Evolutionary conservation across 2,888 invertebrate species (phyloP).

Genomic region (Dendrolimus houi): DNA sequence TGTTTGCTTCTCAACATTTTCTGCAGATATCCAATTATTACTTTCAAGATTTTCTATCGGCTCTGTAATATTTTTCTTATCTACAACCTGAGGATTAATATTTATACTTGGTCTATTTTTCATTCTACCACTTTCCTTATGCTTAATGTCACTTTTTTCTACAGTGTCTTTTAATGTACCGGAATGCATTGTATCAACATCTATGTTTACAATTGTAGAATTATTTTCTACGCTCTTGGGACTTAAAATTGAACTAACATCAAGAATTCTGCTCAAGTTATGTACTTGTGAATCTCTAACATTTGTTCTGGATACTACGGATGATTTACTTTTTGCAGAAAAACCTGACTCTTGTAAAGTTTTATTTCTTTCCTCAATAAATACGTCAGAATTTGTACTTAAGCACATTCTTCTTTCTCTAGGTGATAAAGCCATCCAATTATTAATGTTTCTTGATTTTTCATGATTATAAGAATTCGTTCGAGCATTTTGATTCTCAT

Average conservation of each 20-base stretch:
- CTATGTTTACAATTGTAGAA: too few relatives aligned
- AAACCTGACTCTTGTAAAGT: background rate
- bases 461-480: conserved; percentile 13
- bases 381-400: conserved; percentile 10
- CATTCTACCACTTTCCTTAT: too few relatives aligned
- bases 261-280: too few relatives aligned
- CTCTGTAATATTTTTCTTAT: conserved; percentile 20
- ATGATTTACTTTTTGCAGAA: too few relatives aligned
- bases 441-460: conserved; percentile 25
- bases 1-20: conserved; percentile 15
- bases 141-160: too few relatives aligned
- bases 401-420: conserved; percentile 32
- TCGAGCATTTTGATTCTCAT: conserved; percentile 11
- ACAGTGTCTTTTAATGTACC: too few relatives aligned
- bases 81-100: too few relatives aligned
- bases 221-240: too few relatives aligned
- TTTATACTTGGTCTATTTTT: too few relatives aligned
- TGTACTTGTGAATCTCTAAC: background rate
- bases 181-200: too few relatives aligned
- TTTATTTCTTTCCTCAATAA: background rate
- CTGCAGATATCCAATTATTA: conserved; percentile 30
- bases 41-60: conserved; percentile 27
- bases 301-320: background rate
- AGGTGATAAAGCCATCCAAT: conserved; percentile 47
- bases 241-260: too few relatives aligned